Evolutionary conservation across 1,140 invertebrate species (phyloP).

Genomic region (Drosophila orena): DNA sequence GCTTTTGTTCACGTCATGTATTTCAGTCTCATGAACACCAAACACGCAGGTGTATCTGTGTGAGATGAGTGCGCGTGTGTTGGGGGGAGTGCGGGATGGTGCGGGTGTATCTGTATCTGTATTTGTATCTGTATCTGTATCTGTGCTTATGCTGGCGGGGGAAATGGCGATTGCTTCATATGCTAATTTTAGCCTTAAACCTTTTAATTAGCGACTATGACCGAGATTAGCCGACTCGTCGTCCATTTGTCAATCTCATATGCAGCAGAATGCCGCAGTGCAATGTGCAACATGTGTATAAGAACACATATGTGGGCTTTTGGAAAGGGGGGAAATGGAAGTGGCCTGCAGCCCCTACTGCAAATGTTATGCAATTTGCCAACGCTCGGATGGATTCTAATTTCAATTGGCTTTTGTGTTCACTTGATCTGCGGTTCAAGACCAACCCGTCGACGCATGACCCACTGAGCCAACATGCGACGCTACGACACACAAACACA

Average conservation of each 20-base stretch:
- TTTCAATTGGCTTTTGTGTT: constrained; percentile 49
- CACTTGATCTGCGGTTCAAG: constrained; percentile 75
- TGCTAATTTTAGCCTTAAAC: constrained; percentile 82
- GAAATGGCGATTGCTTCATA: constrained; percentile 50
- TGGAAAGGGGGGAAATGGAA: constrained; percentile 1
- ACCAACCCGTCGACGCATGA: constrained; percentile 42
- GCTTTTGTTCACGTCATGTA: constrained; percentile 53
- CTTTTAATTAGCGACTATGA: constrained; percentile 81
- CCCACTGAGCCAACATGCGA: constrained; percentile 39
- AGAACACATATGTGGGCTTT: not conserved
- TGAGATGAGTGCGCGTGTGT: constrained; percentile 8
- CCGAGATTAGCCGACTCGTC: constrained; percentile 66
- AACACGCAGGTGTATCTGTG: constrained; percentile 59
- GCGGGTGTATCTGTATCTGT: too few relatives aligned
- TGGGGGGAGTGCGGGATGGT: not conserved
- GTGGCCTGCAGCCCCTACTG: constrained; percentile 30
- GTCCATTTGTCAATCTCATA: constrained; percentile 58
- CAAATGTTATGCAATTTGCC: constrained; percentile 57
- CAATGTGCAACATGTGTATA: constrained; percentile 3
- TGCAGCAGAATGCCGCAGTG: constrained; percentile 5
- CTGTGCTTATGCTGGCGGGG: constrained; percentile 25
- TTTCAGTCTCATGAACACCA: constrained; percentile 64
- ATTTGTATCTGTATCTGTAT: not conserved
- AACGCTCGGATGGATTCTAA: constrained; percentile 41
- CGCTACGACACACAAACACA: constrained; percentile 6